Percentiles rank a stretch among this genome's conserved stretches.
phyloP scores from a whole-genome alignment of 2,888 invertebrate species.

The Brenthis daphne region DNA sequence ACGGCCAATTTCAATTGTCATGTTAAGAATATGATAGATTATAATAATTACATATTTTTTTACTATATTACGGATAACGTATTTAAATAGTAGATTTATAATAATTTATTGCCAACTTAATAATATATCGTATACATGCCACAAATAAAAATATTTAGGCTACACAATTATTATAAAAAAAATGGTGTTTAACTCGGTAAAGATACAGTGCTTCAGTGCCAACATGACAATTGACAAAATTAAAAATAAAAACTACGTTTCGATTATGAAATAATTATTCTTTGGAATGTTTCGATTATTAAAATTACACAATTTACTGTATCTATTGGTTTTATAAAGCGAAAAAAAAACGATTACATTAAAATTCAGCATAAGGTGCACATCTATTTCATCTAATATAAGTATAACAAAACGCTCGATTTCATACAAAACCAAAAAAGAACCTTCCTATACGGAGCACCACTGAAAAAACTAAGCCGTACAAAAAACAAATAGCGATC shows the following conservation, averaged over 20 bases:
- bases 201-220: neutral
- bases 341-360: neutral
- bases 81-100: no score
- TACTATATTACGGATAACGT: no score
- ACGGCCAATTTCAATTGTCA: no score
- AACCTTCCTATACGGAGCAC: neutral
- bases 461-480: neutral
- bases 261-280: neutral
- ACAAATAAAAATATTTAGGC: no score
- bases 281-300: constrained; percentile 5
- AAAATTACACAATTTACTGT: neutral
- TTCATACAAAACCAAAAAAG: neutral
- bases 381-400: neutral
- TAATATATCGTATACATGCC: no score
- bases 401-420: neutral
- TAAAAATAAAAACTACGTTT: neutral
- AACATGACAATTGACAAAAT: constrained; percentile 4
- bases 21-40: no score
- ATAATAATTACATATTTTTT: no score
- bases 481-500: neutral
- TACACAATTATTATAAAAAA: no score
- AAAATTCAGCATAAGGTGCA: neutral
- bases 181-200: no score
- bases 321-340: neutral
- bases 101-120: no score